Evolutionary conservation across 2,797 vertebrate genomes (phyloP).

Genomic region (Lutra lutra): DNA sequence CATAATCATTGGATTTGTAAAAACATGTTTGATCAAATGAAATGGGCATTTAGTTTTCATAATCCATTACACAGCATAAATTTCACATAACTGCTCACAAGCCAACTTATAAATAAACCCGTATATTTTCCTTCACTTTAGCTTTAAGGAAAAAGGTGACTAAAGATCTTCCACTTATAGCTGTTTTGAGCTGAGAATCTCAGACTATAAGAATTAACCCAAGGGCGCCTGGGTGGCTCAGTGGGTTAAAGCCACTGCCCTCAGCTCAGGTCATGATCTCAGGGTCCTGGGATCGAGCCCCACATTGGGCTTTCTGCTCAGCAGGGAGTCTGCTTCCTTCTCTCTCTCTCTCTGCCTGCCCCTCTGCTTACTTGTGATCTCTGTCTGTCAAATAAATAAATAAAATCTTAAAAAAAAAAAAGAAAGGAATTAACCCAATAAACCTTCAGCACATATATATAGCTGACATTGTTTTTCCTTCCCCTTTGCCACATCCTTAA

Average conservation of each 20-base stretch:
- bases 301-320: no score
- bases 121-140: constrained; percentile 65
- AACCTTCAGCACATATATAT: not conserved
- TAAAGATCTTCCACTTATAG: constrained; percentile 57
- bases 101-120: constrained; percentile 73
- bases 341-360: no score
- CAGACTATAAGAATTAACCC: not conserved
- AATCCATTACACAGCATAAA: constrained; percentile 79
- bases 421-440: not conserved
- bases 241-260: no score
- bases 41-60: constrained; percentile 77
- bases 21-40: constrained; percentile 74
- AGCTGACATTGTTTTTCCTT: not conserved
- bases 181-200: not conserved
- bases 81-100: constrained; percentile 78
- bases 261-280: no score
- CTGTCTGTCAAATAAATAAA: no score
- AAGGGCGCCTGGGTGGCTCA: no score
- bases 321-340: no score
- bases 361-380: no score
- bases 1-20: constrained; percentile 79
- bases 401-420: no score
- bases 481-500: not conserved
- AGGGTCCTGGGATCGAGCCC: no score
- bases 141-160: constrained; percentile 59